These are phyloP conservation scores for Cerceris rybyensis DNA, from an alignment of 2,888 invertebrate genomes.

Conservation along the genomic window DNA sequence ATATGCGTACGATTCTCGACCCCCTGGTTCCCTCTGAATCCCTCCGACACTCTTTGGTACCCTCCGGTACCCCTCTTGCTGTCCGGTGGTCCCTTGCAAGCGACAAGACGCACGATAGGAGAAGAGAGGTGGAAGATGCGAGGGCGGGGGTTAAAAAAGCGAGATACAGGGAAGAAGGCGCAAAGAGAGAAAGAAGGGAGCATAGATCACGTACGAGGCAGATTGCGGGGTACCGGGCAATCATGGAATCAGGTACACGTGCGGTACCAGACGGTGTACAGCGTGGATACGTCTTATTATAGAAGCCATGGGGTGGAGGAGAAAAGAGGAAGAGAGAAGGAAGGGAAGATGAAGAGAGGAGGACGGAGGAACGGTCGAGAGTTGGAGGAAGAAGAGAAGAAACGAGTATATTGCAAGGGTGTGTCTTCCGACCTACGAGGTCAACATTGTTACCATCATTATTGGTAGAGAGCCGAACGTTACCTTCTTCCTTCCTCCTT, in stretches of 20 bases:
- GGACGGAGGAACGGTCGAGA: slow-evolving; percentile 8
- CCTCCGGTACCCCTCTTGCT: too few relatives aligned
- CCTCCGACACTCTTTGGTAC: too few relatives aligned
- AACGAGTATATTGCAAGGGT: slow-evolving; percentile 71
- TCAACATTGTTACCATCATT: slow-evolving; percentile 78
- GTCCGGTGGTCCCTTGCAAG: too few relatives aligned
- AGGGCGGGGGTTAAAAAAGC: slow-evolving; percentile 1
- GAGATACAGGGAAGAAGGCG: slow-evolving; percentile 21
- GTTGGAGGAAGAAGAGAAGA: slow-evolving; percentile 20
- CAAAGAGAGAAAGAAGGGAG: slow-evolving; percentile 57
- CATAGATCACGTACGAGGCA: slow-evolving; percentile 76
- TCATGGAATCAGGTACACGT: slow-evolving; percentile 74
- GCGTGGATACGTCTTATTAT: slow-evolving; percentile 71
- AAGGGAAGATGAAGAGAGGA: slow-evolving; percentile 23
- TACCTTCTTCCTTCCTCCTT: not conserved
- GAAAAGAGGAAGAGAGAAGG: slow-evolving; percentile 28
- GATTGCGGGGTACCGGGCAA: slow-evolving; percentile 74
- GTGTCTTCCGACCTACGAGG: slow-evolving; percentile 72
- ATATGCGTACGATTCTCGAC: too few relatives aligned
- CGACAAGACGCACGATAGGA: too few relatives aligned
- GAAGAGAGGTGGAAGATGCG: not conserved
- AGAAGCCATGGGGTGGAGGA: slow-evolving; percentile 56
- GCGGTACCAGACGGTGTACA: slow-evolving; percentile 61
- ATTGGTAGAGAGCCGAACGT: slow-evolving; percentile 63
- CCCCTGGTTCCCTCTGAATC: too few relatives aligned